phyloP scores from a whole-genome alignment of 2,797 vertebrate genomes.

The Buceros bicornis region DNA sequence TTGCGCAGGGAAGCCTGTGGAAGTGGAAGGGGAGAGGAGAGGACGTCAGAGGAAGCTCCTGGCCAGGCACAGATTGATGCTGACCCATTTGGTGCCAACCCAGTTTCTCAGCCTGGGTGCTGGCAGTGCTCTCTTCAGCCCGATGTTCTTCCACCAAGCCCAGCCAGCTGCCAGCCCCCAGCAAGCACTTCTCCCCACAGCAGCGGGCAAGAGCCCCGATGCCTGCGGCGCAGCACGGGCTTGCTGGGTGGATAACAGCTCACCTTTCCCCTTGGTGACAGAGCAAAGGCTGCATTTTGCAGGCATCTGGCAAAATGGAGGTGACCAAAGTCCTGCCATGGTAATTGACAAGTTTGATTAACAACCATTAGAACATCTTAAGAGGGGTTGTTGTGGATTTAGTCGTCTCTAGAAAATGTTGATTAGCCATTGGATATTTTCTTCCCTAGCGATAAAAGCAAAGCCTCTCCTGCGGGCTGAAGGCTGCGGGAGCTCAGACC shows the following conservation, averaged over 20 bases:
- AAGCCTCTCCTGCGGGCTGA: rapidly evolving
- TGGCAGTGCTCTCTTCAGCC: not conserved
- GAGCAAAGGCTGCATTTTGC: not conserved
- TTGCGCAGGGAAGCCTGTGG: not conserved
- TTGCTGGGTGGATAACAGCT: not conserved
- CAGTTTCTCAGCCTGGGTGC: not conserved
- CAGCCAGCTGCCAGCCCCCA: not conserved
- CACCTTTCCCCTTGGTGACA: rapidly evolving
- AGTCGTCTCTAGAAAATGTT: not conserved
- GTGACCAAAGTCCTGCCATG: rapidly evolving
- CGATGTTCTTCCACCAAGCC: not conserved
- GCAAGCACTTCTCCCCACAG: not conserved
- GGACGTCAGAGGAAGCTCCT: not conserved
- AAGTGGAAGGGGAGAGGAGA: not conserved
- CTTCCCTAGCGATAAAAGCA: not conserved
- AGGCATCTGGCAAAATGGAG: not conserved
- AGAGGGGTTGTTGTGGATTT: not conserved
- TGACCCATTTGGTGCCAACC: not conserved
- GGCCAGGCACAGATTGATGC: not conserved
- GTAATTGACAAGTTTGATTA: not conserved
- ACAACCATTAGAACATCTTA: not conserved
- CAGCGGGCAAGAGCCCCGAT: rapidly evolving
- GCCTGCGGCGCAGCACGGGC: rapidly evolving
- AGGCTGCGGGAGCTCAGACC: not conserved
- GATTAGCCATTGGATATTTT: not conserved